These are phyloP conservation scores for Porites lutea DNA, from an alignment of 64 coral and sea anemone species.

Conservation along the genomic window DNA sequence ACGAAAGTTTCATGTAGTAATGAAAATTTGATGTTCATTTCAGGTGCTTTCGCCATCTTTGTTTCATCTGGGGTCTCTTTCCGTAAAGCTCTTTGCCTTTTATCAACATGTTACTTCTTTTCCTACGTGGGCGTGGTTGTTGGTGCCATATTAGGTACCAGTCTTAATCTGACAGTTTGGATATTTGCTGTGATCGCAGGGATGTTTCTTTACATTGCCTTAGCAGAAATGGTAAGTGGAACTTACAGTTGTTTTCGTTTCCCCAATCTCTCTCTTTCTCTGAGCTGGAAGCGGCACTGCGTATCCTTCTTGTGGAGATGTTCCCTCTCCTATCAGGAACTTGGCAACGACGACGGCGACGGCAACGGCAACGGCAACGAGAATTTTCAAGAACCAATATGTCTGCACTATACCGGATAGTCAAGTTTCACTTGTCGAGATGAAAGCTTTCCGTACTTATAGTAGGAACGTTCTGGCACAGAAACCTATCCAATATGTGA, in stretches of 20 bases:
- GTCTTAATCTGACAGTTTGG: slow-evolving; percentile 64
- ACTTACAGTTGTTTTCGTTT: background rate
- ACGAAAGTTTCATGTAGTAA: background rate
- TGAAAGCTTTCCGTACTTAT: no score
- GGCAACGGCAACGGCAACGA: no score
- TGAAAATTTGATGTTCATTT: background rate
- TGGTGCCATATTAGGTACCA: slow-evolving; percentile 68
- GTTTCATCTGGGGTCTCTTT: slow-evolving; percentile 63
- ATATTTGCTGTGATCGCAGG: slow-evolving; percentile 88
- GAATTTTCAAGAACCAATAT: no score
- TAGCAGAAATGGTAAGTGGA: slow-evolving; percentile 84
- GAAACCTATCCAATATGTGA: no score
- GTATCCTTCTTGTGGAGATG: no score
- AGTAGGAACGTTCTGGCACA: no score
- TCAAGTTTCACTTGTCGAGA: no score
- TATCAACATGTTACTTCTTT: slow-evolving; percentile 48
- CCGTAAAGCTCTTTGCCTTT: slow-evolving; percentile 48
- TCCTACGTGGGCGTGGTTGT: slow-evolving; percentile 83
- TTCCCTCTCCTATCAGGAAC: no score
- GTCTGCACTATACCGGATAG: no score
- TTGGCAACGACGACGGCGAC: no score
- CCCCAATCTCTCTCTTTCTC: background rate
- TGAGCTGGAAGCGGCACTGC: no score
- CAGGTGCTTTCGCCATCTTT: slow-evolving; percentile 89
- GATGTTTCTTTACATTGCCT: slow-evolving; percentile 88